Evolutionary conservation across 1,140 invertebrate genomes (phyloP).

Genomic region (Drosophila navojoa): DNA sequence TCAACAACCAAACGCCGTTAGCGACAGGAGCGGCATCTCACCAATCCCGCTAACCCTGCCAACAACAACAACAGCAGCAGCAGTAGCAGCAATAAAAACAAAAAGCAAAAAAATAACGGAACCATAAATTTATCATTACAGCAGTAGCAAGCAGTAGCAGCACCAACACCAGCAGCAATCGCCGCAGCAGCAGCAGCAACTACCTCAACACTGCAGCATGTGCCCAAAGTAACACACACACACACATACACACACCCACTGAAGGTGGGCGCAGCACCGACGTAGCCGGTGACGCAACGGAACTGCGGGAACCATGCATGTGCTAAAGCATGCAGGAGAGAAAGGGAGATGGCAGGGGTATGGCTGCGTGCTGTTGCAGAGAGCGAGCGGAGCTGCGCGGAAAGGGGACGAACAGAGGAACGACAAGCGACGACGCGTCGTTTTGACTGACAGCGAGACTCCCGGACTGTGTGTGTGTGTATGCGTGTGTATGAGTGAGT

Average conservation of each 20-base stretch:
- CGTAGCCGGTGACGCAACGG: constrained; percentile 66
- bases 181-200: constrained; percentile 43
- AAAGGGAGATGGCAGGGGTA: not conserved
- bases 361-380: not conserved
- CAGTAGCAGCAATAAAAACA: constrained; percentile 7
- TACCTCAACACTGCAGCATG: constrained; percentile 52
- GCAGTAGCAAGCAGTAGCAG: constrained; percentile 25
- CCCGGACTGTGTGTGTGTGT: constrained; percentile 1
- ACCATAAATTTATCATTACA: constrained; percentile 73
- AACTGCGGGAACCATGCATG: constrained; percentile 59
- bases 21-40: constrained; percentile 43
- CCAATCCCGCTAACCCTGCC: not conserved
- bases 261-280: constrained; percentile 34
- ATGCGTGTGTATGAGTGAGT: not conserved
- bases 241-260: constrained; percentile 5
- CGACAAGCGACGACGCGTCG: constrained; percentile 48
- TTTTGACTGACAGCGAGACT: constrained; percentile 51
- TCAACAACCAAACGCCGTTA: constrained; percentile 66
- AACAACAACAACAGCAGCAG: not conserved
- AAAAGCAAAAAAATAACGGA: constrained; percentile 28
- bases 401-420: not conserved
- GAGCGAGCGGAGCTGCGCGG: not conserved
- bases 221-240: constrained; percentile 2
- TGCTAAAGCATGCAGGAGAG: constrained; percentile 30
- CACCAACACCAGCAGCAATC: constrained; percentile 9